These are phyloP conservation scores for Delphinapterus leucas DNA, from an alignment of 2,113 vertebrate species.

Conservation along the genomic window DNA sequence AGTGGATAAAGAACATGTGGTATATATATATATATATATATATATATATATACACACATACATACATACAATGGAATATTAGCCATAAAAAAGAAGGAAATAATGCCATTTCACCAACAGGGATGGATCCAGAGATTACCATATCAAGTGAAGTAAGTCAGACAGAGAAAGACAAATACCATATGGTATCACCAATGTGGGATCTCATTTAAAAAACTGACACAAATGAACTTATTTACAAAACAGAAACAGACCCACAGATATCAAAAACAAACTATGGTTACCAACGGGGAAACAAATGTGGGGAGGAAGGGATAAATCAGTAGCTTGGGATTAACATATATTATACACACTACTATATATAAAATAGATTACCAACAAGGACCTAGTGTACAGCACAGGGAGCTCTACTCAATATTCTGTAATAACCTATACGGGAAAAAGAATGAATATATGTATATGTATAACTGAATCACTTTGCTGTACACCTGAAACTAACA, in stretches of 20 bases:
- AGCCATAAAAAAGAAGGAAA: too few species aligned
- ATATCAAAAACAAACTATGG: neutral
- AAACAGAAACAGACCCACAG: neutral
- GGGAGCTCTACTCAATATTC: neutral
- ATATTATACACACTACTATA: neutral
- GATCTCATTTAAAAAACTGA: neutral
- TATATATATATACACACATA: too few species aligned
- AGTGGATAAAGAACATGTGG: too few species aligned
- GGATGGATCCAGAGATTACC: too few species aligned
- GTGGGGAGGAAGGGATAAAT: neutral
- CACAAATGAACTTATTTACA: neutral
- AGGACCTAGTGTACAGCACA: neutral
- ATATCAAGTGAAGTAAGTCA: too few species aligned
- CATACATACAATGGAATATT: too few species aligned
- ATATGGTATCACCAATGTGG: accelerated
- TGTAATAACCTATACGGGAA: neutral
- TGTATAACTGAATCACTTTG: neutral
- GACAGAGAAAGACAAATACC: too few species aligned
- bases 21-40: accelerated
- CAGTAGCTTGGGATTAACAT: neutral
- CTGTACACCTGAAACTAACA: neutral
- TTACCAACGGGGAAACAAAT: neutral
- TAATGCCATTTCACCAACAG: too few species aligned
- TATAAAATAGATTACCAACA: neutral
- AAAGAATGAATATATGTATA: neutral